These are phyloP conservation scores for Girardinichthys multiradiatus DNA, from an alignment of 2,113 vertebrate species.

Conservation along the genomic window DNA sequence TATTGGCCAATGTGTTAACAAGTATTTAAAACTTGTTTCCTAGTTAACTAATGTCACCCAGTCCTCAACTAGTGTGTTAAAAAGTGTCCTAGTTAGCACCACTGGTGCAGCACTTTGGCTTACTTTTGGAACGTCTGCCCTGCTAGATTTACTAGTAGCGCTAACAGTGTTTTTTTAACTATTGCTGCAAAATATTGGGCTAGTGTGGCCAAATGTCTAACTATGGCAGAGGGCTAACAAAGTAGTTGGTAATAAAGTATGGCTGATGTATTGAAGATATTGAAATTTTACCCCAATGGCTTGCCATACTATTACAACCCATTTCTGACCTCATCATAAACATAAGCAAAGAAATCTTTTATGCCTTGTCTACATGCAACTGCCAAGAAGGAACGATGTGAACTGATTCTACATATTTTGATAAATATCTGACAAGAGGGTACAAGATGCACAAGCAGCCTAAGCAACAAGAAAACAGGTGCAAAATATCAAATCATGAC, in stretches of 20 bases:
- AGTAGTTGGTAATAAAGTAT: no score
- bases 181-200: not conserved
- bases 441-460: constrained; percentile 30
- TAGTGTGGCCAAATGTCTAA: not conserved
- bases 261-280: no score
- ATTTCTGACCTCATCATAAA: not conserved
- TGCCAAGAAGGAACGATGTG: not conserved
- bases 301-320: no score
- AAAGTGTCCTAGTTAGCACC: not conserved
- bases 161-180: not conserved
- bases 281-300: no score
- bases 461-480: constrained; percentile 58
- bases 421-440: not conserved
- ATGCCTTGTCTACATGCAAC: not conserved
- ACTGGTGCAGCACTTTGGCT: not conserved
- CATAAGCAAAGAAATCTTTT: constrained; percentile 3
- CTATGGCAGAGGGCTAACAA: not conserved
- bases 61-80: not conserved
- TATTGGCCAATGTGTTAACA: not conserved
- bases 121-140: not conserved
- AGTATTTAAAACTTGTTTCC: not conserved
- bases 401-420: not conserved
- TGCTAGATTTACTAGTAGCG: not conserved
- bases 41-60: no score
- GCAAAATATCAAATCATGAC: constrained; percentile 67